Percentiles rank a stretch among this genome's conserved stretches.
These are phyloP conservation scores for Saturnia pavonia DNA, from an alignment of 2,888 invertebrate genomes.

Conservation along the genomic window DNA sequence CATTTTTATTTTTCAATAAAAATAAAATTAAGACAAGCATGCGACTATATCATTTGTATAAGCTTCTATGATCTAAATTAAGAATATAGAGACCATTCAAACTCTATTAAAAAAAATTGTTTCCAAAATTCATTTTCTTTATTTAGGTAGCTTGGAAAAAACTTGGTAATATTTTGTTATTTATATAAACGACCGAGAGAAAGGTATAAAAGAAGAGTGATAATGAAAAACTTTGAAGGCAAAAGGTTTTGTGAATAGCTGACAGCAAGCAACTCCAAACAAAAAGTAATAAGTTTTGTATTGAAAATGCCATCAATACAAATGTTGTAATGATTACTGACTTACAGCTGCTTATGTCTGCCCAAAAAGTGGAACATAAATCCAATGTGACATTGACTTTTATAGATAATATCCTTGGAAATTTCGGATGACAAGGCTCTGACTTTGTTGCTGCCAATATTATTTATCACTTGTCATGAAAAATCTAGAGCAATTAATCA, in stretches of 20 bases:
- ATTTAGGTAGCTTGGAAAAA: background rate
- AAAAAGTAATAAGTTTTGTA: constrained; percentile 5
- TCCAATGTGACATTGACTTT: constrained; percentile 12
- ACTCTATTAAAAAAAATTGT: no score
- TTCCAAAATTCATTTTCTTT: background rate
- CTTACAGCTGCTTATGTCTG: constrained; percentile 17
- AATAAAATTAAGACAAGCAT: no score
- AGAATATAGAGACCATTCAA: no score
- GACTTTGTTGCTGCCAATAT: background rate
- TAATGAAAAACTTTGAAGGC: background rate
- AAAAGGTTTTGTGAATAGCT: constrained; percentile 13
- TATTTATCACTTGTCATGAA: background rate
- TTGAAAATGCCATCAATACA: constrained; percentile 16
- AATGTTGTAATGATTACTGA: constrained; percentile 22
- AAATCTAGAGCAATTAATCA: background rate
- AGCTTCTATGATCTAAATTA: no score
- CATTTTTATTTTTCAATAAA: no score
- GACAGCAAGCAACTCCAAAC: background rate
- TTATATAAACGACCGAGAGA: background rate
- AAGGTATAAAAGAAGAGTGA: constrained; percentile 9
- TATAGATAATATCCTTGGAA: constrained; percentile 7
- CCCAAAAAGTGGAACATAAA: constrained; percentile 22
- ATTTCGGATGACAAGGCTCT: background rate
- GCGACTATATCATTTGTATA: no score
- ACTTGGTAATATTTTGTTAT: background rate